phyloP scores from a whole-genome alignment of 2,113 vertebrate genomes.

The Oncorhynchus keta region DNA sequence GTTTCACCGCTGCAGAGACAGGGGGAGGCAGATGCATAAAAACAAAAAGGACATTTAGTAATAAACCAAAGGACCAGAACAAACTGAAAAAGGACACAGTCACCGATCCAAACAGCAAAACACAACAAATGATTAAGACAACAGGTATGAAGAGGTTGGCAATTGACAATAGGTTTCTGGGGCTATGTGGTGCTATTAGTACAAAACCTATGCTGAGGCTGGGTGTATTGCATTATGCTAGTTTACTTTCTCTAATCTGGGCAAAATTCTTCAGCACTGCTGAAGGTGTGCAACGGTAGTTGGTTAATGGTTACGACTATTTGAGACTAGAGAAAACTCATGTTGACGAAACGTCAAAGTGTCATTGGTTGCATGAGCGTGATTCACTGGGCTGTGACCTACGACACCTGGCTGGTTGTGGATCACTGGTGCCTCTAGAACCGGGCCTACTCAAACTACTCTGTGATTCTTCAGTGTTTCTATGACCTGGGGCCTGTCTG shows the following conservation, averaged over 20 bases:
- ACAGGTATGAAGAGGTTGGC: conserved; percentile 10
- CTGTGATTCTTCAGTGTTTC: conserved; percentile 41
- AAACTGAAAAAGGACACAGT: conserved; percentile 4
- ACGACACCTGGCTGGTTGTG: not conserved
- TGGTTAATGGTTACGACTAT: not conserved
- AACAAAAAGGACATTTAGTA: conserved; percentile 49
- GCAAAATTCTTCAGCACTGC: not conserved
- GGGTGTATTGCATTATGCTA: not conserved
- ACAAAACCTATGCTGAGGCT: not conserved
- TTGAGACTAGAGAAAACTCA: not conserved
- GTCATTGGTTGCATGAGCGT: conserved; percentile 34
- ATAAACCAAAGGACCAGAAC: conserved; percentile 17
- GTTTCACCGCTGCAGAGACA: conserved; percentile 74
- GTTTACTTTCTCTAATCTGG: not conserved
- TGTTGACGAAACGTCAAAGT: not conserved
- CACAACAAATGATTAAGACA: conserved; percentile 23
- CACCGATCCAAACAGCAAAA: not conserved
- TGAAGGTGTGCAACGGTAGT: not conserved
- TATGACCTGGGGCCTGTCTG: conserved; percentile 48
- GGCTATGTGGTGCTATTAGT: not conserved
- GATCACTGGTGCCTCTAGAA: conserved; percentile 16
- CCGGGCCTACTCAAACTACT: not conserved
- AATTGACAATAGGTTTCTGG: not conserved
- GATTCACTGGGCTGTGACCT: conserved; percentile 31
- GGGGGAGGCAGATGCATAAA: conserved; percentile 56